Percentiles rank a stretch among this genome's conserved stretches.
Conservation (phyloP, 2,797 vertebrate genomes). For the Pagetopsis macropterus region DNA sequence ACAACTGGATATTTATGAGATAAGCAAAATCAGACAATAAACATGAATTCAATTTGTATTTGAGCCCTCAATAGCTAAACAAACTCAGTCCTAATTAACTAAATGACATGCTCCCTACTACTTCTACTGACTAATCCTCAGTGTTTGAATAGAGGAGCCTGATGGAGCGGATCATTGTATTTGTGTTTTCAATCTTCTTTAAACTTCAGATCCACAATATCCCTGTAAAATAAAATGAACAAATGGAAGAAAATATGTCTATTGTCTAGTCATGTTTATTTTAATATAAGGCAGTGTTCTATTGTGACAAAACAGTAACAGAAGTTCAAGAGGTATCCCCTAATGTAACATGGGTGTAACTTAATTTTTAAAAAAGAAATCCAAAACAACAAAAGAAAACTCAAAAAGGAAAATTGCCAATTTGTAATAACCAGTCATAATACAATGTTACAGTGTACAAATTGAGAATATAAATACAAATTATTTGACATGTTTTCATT, state of each 20-base stretch:
- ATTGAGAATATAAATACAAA: constrained; percentile 76
- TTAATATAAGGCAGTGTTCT: constrained; percentile 76
- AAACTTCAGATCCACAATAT: neutral
- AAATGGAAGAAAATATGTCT: constrained; percentile 4
- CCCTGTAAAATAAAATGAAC: neutral
- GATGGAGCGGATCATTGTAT: neutral
- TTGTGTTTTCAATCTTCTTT: too few relatives aligned
- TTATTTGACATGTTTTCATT: constrained; percentile 49
- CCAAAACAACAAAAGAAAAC: constrained; percentile 16
- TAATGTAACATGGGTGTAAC: constrained; percentile 44
- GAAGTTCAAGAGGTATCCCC: constrained; percentile 36
- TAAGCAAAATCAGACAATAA: too few relatives aligned
- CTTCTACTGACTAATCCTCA: neutral
- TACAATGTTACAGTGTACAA: constrained; percentile 64
- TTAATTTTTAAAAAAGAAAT: neutral
- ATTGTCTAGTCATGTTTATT: constrained; percentile 65
- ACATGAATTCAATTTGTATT: neutral
- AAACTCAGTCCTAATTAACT: neutral
- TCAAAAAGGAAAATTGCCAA: constrained; percentile 24
- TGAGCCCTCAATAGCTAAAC: neutral
- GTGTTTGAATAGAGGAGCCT: neutral
- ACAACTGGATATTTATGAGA: too few relatives aligned
- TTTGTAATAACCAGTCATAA: constrained; percentile 46
- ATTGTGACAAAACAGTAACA: constrained; percentile 64
- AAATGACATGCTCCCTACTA: neutral